Base-by-base conservation (phyloP, 2,113 vertebrate genomes). In the Paradisaea rubra region DNA sequence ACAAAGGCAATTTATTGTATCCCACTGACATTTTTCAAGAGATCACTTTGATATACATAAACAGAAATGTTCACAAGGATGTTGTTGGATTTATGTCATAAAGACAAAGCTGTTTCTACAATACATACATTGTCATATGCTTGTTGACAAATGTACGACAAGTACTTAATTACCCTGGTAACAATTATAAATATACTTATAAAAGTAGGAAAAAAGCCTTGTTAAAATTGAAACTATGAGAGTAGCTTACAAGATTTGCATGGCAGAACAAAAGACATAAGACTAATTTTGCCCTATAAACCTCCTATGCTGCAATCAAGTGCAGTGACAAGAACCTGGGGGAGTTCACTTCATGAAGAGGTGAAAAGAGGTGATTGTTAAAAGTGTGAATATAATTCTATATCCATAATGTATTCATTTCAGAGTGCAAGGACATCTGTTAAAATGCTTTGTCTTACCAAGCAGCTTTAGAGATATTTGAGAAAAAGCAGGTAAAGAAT, bases 361-460 rank as follows among this genome's bases (percentile, higher is more conserved):
- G 82, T 77, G 88, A 91, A 90, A 91, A 94, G 47, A 90, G 47
- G 59, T 59, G 50, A 83, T 57, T 86, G 31, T 42, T 41, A 78
- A 57, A 82, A 80, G 59, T 28, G 33, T 77, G 74, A 94, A 80
- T 45, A 53, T 47, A 91, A 86, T 87, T 85, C 39, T 70, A 7
- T 66, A 57, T 53, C 60, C 42, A 47, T 73, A 86, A 61, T 77
- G 35, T 27, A 41, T 86, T 90, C 13, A 59, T 66, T 54, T 30
- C 31, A 61, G 52, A 70, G 33, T 1, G 0, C 54, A 90, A 90
- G 64, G 68, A 54, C 33, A n/a, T 72, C 27, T 73, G 37, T 54
- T 90, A 91, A 82, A 93, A 91, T 69, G 23, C 9, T 80, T 91
- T 82, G 17, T 91, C 37, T 65, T 94, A 95, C 66, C 28, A 80